Conservation (phyloP, 35 echinoderm and acorn worm species). For the Apostichopus parvimensis region DNA sequence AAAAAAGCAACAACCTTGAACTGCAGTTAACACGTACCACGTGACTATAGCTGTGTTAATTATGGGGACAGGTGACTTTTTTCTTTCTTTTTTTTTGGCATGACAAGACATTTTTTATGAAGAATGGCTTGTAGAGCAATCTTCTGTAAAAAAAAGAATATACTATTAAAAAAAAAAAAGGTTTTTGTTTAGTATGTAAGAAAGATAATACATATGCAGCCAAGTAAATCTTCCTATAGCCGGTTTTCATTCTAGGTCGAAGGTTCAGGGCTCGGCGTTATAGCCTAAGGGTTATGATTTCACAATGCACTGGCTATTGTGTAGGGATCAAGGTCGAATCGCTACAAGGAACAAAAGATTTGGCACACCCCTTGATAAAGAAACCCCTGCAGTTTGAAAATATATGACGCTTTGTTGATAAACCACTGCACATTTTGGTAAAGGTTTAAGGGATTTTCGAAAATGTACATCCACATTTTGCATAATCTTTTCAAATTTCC, state of each 20-base stretch:
- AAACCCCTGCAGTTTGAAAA: no score
- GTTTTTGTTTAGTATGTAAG: background rate
- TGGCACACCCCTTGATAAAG: background rate
- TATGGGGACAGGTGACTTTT: background rate
- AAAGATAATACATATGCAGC: background rate
- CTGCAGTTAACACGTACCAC: background rate
- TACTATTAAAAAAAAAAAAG: background rate
- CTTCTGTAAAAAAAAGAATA: no score
- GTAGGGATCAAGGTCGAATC: background rate
- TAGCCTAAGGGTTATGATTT: background rate
- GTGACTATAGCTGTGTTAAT: background rate
- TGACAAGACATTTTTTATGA: background rate
- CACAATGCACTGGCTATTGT: background rate
- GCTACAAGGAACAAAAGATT: background rate
- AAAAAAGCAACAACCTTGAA: background rate
- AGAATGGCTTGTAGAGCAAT: no score
- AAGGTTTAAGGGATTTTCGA: no score
- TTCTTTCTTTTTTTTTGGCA: background rate
- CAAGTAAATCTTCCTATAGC: background rate
- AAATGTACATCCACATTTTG: no score
- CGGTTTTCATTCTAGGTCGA: background rate
- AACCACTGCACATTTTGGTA: no score
- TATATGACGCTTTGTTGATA: no score
- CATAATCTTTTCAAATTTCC: no score
- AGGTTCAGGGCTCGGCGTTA: background rate